Base-by-base conservation (phyloP, 2,888 invertebrate species). In the Mechanitis mazaeus region DNA sequence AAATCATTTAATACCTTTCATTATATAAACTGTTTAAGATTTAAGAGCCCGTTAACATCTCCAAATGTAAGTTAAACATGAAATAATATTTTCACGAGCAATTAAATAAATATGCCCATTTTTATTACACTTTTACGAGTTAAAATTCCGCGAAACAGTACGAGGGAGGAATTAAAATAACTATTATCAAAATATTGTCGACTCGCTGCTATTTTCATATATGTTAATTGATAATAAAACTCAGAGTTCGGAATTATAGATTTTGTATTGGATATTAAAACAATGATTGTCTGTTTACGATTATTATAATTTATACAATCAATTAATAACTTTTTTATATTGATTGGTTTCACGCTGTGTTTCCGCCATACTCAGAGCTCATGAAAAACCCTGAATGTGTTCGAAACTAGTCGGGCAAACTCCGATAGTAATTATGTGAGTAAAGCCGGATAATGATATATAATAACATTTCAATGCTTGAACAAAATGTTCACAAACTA, bases 21-120 rank as follows among this genome's bases (percentile, higher is more conserved):
- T 20, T 20, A 20, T 9, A 31, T 31, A 50, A 50, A 50, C 50
- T 11, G 31, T 56, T 59, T 50, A 53, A 60, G 47, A 61, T 55
- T 66, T 56, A 56, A 64, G 54, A 57, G 20, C 59, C 7, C 56
- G 47, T 64, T 56, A 55, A 55, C 59, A 64, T 46, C 58, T 46
- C 47, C 59, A 66, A 64, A 60, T 61, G 53, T 56, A 35, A 55
- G 28, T 47, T 60, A 58, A 60, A 63, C 60, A 60, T 57, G 57
- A 63, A 63, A 64, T 64, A 65, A 65, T 56, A 61, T 63, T 73
- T 71, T 69, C 69, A 72, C 73, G 72, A 71, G 71, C 72, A 72
- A 75, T 78, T 76, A 75, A 77, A 76, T 70, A 74, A 75, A 75
- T 70, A 72, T 67, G 69, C 68, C 67, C 67, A 72, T 70, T 71